Conservation (phyloP, 1,140 invertebrate species). For the Euwallacea similis region DNA sequence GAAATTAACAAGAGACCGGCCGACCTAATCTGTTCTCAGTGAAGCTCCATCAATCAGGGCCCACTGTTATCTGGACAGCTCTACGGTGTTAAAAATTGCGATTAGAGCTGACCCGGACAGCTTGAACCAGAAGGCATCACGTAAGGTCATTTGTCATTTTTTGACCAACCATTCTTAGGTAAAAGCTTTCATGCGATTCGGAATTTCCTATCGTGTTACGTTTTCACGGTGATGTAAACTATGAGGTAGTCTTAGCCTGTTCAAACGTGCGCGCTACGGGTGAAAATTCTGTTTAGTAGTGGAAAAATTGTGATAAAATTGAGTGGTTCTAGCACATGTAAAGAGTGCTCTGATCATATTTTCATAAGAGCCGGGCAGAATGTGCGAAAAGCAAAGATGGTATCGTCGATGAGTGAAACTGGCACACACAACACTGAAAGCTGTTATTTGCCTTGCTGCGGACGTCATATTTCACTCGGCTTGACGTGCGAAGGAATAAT, state of each 20-base stretch:
- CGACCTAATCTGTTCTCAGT: constrained; percentile 9
- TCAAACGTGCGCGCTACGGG: no score
- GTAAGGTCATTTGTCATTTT: constrained; percentile 28
- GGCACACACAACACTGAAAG: constrained; percentile 30
- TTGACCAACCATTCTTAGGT: neutral
- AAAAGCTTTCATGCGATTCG: neutral
- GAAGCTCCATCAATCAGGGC: constrained; percentile 1
- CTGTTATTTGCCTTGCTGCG: constrained; percentile 28
- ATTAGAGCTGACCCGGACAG: constrained; percentile 25
- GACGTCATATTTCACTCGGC: constrained; percentile 32
- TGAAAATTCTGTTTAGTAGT: no score
- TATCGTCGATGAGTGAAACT: constrained; percentile 21
- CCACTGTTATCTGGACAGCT: constrained; percentile 16
- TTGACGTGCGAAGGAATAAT: constrained; percentile 20
- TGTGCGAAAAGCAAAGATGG: constrained; percentile 25
- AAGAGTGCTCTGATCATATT: neutral
- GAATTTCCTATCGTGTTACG: neutral
- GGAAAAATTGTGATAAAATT: no score
- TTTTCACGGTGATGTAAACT: neutral
- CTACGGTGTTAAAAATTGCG: constrained; percentile 24
- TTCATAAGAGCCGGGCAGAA: neutral
- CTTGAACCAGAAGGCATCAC: constrained; percentile 19
- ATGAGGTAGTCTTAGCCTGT: neutral
- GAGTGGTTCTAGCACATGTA: no score
- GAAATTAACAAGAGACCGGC: neutral